Evolutionary conservation across 2,797 vertebrate genomes (phyloP).

Genomic region (Myotis findleyi): DNA sequence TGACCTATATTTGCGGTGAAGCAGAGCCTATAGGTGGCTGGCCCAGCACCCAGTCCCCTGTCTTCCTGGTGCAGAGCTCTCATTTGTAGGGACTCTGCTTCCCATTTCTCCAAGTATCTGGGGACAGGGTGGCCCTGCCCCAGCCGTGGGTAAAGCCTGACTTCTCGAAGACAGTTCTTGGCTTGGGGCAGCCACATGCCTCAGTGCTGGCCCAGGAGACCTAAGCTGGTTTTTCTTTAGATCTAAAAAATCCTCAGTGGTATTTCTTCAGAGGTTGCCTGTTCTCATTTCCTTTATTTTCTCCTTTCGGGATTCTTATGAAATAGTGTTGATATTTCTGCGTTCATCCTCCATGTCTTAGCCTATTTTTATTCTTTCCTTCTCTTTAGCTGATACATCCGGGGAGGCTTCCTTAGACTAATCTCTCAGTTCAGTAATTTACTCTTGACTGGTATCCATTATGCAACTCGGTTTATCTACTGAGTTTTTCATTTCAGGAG

Average conservation of each 20-base stretch:
- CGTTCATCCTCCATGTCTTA: neutral
- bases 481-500: neutral
- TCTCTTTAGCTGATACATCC: neutral
- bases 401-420: neutral
- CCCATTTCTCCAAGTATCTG: neutral
- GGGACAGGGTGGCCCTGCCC: neutral
- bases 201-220: neutral
- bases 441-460: neutral
- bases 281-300: neutral
- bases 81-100: neutral
- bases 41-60: neutral
- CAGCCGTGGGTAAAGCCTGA: neutral
- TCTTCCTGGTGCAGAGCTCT: neutral
- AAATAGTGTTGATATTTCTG: neutral
- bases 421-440: neutral
- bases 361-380: neutral
- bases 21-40: neutral
- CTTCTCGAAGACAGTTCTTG: neutral
- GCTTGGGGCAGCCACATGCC: neutral
- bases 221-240: neutral
- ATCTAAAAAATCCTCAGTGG: neutral
- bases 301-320: neutral
- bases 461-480: neutral
- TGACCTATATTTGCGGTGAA: no score
- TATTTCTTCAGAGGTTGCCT: neutral